Evolutionary conservation across 2,888 invertebrate species (phyloP), one percentile per base, ranked within the genome.

Genomic region (Alentia gelatinosa): DNA sequence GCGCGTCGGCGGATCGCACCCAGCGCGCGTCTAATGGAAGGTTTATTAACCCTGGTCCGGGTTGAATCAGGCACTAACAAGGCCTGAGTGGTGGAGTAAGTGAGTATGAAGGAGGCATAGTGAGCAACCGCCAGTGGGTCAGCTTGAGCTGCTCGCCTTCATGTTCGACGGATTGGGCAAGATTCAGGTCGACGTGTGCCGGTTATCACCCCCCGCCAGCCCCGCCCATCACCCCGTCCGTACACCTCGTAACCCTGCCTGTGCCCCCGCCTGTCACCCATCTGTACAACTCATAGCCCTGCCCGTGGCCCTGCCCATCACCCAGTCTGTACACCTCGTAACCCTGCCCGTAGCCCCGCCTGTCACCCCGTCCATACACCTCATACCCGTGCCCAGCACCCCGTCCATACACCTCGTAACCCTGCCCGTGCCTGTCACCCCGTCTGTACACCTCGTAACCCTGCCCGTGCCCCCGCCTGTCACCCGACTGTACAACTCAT

Each of bases 61-160:
- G 47, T 30, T 86, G 86, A 86, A 42, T 86, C 86, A 50, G 86
- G 30, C 0, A 26, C 86, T 86, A 86, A 86, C 86, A 40, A 86
- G 86, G 50, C 47, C 86, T 42, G 47, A 79, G 79, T 79, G 26
- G 79, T 9, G 1, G 23, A 7, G 79, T 79, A 37, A 79, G 79
- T 37, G 79, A 7, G 79, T 79, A 37, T 79, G 39, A 35, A 37
- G 79, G 37, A 23, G 5, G n/a, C 5, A 7, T 7, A 9, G 74
- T 63, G 63, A 63, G n/a, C n/a, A n/a, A n/a, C n/a, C n/a, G n/a
- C n/a, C n/a, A n/a, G n/a, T n/a, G n/a, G n/a, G n/a, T 15, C 63
- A 26, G 15, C 9, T 1, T 33, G 33, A 35, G 74, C 74, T 33
- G 35, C 9, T 74, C 15, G 63, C 63, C 9, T 42, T 42, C n/a